Evolutionary conservation across 2,113 vertebrate species (phyloP), one percentile per base, ranked within the genome.

Genomic region (Upupa epops): DNA sequence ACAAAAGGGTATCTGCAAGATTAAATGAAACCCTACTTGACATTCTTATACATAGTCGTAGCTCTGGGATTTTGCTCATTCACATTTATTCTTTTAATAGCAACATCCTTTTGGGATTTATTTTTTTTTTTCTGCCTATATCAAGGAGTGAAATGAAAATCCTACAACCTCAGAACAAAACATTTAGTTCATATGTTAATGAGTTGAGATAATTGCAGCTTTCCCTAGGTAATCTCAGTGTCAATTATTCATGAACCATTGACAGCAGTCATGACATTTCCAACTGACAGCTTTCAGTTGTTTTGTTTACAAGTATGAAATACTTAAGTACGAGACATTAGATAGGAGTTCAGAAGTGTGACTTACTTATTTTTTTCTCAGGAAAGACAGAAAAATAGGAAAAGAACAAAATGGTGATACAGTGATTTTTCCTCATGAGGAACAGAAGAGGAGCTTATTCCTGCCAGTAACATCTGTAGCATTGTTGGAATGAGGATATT

Each of bases 191-290:
- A 93, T 97, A 97, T 97, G 97, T 92, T 97, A 98, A 98, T 97
- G 91, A 97, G 83, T 60, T 72, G 86, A 82, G 95, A 96, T 97
- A 97, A 97, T 97, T 98, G 95, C 94, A 97, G 95, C 96, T 97
- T 97, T 97, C 96, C 96, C 95, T 93, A 81, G 95, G 90, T 97
- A 98, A 97, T 97, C 95, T 97, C 45, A 5, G 49, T 97, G 96
- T 97, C 96, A 98, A 96, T 97, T 98, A 97, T 98, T 98, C 96
- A 97, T 96, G 96, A 97, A 93, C 60, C 26, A 8, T 65, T 96
- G 95, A 97, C 94, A 97, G 93, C 75, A 94, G 92, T 96, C 90
- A 80, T 96, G 95, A 96, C 96, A 97, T 97, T 97, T 97, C 81
- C 75, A 91, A 97, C 92, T 97, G 97, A 96, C 97, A 97, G 93